Evolutionary conservation across 1,140 invertebrate genomes (phyloP).

Genomic region (Streblospio benedicti): DNA sequence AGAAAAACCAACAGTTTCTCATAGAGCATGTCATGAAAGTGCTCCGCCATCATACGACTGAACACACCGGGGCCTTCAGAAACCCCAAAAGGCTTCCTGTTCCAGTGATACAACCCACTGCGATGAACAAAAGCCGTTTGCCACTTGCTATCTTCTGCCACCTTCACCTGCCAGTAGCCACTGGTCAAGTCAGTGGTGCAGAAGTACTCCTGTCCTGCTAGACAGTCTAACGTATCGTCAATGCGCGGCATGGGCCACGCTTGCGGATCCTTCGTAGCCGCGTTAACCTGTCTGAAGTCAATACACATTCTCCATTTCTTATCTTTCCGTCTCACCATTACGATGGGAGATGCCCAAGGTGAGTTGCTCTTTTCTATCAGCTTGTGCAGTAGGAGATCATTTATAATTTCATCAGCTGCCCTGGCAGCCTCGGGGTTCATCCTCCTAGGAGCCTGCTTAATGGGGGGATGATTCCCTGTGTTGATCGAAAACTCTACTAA

Average conservation of each 20-base stretch:
- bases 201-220: conserved; percentile 21
- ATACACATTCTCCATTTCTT: conserved; percentile 25
- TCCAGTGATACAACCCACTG: too few species aligned
- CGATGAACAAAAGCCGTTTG: conserved; percentile 43
- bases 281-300: conserved; percentile 29
- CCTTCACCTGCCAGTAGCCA: conserved; percentile 42
- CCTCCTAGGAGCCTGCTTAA: too few species aligned
- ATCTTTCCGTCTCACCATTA: conserved; percentile 28
- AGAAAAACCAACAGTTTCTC: conserved; percentile 27
- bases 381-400: too few species aligned
- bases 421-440: too few species aligned
- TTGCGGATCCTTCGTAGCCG: conserved; percentile 21
- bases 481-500: too few species aligned
- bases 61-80: too few species aligned
- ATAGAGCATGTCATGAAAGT: too few species aligned
- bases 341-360: conserved; percentile 29
- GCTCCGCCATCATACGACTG: too few species aligned
- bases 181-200: conserved; percentile 22
- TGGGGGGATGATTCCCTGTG: too few species aligned
- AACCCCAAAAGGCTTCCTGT: too few species aligned
- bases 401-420: too few species aligned
- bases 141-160: conserved; percentile 31
- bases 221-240: conserved; percentile 26
- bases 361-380: too few species aligned
- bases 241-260: conserved; percentile 28